Conservation (phyloP, 35 echinoderm and acorn worm species). For the Apostichopus parvimensis region DNA sequence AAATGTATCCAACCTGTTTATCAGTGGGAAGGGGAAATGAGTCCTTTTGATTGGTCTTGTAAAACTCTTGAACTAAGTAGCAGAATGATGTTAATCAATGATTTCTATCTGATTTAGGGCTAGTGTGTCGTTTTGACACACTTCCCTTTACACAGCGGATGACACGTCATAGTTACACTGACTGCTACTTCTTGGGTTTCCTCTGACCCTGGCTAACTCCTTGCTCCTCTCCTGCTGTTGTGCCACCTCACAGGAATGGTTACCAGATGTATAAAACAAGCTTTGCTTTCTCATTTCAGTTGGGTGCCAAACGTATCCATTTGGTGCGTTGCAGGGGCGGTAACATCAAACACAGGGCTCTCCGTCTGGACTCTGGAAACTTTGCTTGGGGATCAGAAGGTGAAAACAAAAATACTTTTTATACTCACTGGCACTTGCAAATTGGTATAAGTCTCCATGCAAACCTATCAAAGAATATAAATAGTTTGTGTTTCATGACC, state of each 20-base stretch:
- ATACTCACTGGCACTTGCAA: too few species aligned
- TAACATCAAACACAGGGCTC: constrained; percentile 91
- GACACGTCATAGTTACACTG: constrained; percentile 81
- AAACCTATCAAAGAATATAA: too few species aligned
- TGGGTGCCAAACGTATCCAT: constrained; percentile 92
- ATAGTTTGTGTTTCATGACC: too few species aligned
- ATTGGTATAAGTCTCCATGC: too few species aligned
- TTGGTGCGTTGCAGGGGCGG: constrained; percentile 92
- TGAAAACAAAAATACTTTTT: constrained; percentile 47
- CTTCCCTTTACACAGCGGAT: background rate
- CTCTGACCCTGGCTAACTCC: too few species aligned
- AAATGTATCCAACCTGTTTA: too few species aligned
- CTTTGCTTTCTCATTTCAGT: constrained; percentile 36
- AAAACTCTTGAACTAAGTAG: background rate
- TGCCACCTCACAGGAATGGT: too few species aligned
- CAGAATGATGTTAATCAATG: constrained; percentile 70
- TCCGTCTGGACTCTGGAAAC: constrained; percentile 97
- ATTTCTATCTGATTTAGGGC: constrained; percentile 32
- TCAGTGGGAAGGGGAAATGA: too few species aligned
- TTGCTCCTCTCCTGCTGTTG: too few species aligned
- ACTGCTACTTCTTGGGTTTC: constrained; percentile 29
- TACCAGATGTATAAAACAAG: too few species aligned
- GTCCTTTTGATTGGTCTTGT: too few species aligned
- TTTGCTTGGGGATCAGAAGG: constrained; percentile 94
- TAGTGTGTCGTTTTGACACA: constrained; percentile 49